phyloP scores from a whole-genome alignment of 1,140 invertebrate genomes.

The Battus philenor region DNA sequence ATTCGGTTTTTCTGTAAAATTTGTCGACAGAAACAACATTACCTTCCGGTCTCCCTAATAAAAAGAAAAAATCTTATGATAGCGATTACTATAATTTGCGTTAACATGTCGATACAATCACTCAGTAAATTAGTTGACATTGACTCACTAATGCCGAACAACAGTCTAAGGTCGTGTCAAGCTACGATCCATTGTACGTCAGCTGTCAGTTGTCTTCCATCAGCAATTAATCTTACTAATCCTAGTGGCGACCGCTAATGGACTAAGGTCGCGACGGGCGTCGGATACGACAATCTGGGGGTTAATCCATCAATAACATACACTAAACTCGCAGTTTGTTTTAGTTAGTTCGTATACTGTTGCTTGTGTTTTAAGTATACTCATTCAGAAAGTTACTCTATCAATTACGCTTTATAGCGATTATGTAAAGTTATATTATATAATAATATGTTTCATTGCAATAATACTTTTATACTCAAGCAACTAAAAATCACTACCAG shows the following conservation, averaged over 20 bases:
- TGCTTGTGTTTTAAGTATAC: too few relatives aligned
- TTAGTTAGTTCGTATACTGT: conserved; percentile 11
- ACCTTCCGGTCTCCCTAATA: too few relatives aligned
- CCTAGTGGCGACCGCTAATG: conserved; percentile 29
- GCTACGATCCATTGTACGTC: conserved; percentile 28
- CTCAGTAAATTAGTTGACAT: conserved; percentile 6
- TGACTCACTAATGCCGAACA: conserved; percentile 13
- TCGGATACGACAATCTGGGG: conserved; percentile 5
- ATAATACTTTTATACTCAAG: too few relatives aligned
- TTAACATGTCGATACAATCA: too few relatives aligned
- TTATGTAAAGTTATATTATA: too few relatives aligned
- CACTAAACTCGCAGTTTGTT: conserved; percentile 12
- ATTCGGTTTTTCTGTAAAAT: too few relatives aligned
- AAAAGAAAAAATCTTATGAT: too few relatives aligned
- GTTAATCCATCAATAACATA: conserved; percentile 14
- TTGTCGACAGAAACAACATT: too few relatives aligned
- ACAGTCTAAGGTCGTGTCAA: conserved; percentile 21
- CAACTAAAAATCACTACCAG: too few relatives aligned
- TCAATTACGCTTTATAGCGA: conserved; percentile 2
- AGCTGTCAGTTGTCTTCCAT: conserved; percentile 26
- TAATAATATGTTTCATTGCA: too few relatives aligned
- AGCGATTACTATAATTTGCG: too few relatives aligned
- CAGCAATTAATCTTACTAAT: conserved; percentile 38
- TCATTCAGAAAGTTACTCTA: too few relatives aligned
- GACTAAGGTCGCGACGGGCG: conserved; percentile 19